Conservation (phyloP, 2,888 invertebrate genomes). For the Cephonodes hylas region DNA sequence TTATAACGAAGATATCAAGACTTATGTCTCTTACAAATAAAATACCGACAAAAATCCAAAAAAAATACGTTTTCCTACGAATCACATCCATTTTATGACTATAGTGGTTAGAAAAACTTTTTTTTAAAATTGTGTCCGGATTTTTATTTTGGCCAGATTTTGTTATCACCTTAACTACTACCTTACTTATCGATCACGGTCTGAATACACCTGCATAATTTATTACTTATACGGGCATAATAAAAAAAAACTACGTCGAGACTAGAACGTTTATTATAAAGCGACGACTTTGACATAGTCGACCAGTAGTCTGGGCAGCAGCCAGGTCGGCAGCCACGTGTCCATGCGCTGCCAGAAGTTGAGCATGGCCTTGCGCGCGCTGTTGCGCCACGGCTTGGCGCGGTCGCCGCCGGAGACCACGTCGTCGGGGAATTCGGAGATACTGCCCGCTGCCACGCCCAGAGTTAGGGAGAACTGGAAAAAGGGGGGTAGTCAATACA, state of each 20-base stretch:
- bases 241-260: neutral
- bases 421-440: conserved; percentile 83
- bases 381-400: conserved; percentile 85
- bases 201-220: neutral
- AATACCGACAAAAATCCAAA: too few species aligned
- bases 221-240: neutral
- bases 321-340: conserved; percentile 83
- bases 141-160: too few species aligned
- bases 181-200: too few species aligned
- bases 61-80: too few species aligned
- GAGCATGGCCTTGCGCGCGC: conserved; percentile 76
- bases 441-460: conserved; percentile 87
- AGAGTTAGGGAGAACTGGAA: conserved; percentile 84
- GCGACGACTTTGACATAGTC: conserved; percentile 83
- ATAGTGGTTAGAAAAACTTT: too few species aligned
- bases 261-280: conserved; percentile 36
- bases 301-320: conserved; percentile 70
- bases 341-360: conserved; percentile 82
- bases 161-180: too few species aligned
- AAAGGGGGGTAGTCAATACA: too few species aligned
- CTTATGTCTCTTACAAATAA: too few species aligned
- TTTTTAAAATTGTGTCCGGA: too few species aligned
- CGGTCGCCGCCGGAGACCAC: conserved; percentile 48
- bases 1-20: too few species aligned
- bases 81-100: too few species aligned